Percentiles rank a stretch among this genome's conserved stretches.
Evolutionary conservation across 2,113 vertebrate species (phyloP).

Genomic region (Serilophus lunatus): DNA sequence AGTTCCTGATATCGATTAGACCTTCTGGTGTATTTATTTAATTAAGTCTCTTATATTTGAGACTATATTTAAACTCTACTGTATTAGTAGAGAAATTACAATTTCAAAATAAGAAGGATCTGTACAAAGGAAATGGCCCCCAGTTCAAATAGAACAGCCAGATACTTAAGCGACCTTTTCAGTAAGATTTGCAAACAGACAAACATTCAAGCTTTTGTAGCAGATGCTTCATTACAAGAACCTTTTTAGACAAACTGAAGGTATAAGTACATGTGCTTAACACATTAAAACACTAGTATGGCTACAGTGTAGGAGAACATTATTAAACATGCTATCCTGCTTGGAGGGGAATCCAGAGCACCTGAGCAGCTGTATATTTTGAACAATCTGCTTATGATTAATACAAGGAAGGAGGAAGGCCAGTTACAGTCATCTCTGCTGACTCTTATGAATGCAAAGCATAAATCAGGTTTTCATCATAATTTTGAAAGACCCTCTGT

Average conservation of each 20-base stretch:
- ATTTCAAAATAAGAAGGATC: background rate
- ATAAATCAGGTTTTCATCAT: slow-evolving; percentile 22
- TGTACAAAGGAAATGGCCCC: background rate
- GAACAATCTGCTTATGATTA: slow-evolving; percentile 49
- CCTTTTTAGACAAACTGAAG: background rate
- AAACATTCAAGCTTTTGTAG: background rate
- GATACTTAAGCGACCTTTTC: background rate
- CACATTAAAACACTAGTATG: background rate
- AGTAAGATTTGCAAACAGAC: background rate
- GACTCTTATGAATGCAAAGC: background rate
- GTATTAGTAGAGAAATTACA: background rate
- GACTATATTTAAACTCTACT: background rate
- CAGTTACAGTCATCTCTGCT: background rate
- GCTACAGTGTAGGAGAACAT: background rate
- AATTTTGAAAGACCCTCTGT: background rate
- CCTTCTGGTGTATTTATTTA: background rate
- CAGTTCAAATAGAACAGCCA: background rate
- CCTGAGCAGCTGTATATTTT: slow-evolving; percentile 17
- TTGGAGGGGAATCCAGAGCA: slow-evolving; percentile 37
- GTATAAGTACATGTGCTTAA: background rate
- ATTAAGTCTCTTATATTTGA: background rate
- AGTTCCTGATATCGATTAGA: background rate
- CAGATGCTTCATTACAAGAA: background rate
- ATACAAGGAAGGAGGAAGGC: background rate
- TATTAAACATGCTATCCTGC: background rate